Evolutionary conservation across 1,140 invertebrate genomes (phyloP).

Genomic region (Listronotus oregonensis): DNA sequence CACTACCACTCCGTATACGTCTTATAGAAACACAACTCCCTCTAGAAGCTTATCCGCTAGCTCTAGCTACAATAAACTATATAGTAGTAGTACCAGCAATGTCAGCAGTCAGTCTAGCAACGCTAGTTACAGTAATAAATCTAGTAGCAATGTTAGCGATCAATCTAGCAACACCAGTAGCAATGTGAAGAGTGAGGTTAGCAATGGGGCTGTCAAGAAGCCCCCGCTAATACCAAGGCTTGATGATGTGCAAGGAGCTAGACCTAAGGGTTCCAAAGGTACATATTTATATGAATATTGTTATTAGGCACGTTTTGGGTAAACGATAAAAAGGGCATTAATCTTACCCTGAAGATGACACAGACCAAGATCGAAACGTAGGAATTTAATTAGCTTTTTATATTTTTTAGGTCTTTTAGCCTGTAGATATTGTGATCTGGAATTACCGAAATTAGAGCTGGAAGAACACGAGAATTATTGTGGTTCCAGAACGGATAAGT

Average conservation of each 20-base stretch:
- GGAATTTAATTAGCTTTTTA: neutral
- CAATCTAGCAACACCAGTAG: neutral
- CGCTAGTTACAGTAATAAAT: neutral
- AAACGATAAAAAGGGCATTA: too few species aligned
- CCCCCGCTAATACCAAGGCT: slow-evolving; percentile 26
- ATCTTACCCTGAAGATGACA: too few species aligned
- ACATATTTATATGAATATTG: neutral
- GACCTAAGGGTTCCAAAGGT: slow-evolving; percentile 31
- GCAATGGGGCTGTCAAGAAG: slow-evolving; percentile 23
- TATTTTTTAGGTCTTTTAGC: slow-evolving; percentile 47
- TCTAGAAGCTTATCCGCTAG: too few species aligned
- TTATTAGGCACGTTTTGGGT: too few species aligned
- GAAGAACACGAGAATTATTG: slow-evolving; percentile 68
- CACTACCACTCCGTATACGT: too few species aligned
- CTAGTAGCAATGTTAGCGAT: neutral
- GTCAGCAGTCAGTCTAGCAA: neutral
- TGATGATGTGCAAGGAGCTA: slow-evolving; percentile 10
- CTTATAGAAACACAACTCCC: too few species aligned
- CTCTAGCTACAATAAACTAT: too few species aligned
- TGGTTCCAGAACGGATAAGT: slow-evolving; percentile 68
- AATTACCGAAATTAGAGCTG: slow-evolving; percentile 63
- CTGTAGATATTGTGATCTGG: slow-evolving; percentile 67
- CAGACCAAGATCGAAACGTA: too few species aligned
- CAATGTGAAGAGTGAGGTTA: neutral
- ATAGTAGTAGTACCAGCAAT: neutral